Percentiles rank a stretch among this genome's conserved stretches.
These are phyloP conservation scores for Dichetophora obliterata DNA, from an alignment of 2,888 invertebrate genomes.

Conservation along the genomic window DNA sequence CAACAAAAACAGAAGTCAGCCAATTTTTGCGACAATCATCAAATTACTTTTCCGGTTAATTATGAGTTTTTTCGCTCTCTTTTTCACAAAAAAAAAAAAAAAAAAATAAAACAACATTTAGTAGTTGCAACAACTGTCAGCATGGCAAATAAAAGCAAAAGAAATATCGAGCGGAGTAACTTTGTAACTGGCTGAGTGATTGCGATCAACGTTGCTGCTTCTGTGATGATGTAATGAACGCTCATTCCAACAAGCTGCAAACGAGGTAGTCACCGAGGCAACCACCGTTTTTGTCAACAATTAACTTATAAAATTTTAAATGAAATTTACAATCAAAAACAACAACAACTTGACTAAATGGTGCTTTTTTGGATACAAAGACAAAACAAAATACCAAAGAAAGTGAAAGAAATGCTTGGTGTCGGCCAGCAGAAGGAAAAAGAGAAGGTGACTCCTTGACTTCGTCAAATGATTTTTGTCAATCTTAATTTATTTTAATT, in stretches of 20 bases:
- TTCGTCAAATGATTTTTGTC: not conserved
- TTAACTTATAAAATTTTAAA: constrained; percentile 5
- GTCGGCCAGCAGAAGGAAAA: not conserved
- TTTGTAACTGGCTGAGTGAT: not conserved
- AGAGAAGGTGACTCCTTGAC: not conserved
- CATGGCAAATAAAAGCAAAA: not conserved
- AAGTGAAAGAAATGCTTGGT: not conserved
- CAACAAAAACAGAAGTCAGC: not conserved
- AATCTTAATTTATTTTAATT: not conserved
- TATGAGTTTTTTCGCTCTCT: not conserved
- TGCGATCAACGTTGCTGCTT: not conserved
- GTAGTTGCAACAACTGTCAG: not conserved
- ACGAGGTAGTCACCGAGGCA: not conserved
- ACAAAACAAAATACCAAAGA: not conserved
- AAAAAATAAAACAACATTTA: constrained; percentile 1
- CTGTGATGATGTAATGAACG: constrained; percentile 7
- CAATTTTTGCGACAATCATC: not conserved
- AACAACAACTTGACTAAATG: no score
- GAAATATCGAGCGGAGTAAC: not conserved
- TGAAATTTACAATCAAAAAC: not conserved
- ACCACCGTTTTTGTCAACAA: constrained; percentile 11
- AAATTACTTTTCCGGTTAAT: constrained; percentile 4
- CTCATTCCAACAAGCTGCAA: not conserved
- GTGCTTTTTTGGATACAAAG: no score
- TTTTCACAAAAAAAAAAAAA: not conserved